phyloP scores from a whole-genome alignment of 2,113 vertebrate genomes.

The Dendropsophus ebraccatus region DNA sequence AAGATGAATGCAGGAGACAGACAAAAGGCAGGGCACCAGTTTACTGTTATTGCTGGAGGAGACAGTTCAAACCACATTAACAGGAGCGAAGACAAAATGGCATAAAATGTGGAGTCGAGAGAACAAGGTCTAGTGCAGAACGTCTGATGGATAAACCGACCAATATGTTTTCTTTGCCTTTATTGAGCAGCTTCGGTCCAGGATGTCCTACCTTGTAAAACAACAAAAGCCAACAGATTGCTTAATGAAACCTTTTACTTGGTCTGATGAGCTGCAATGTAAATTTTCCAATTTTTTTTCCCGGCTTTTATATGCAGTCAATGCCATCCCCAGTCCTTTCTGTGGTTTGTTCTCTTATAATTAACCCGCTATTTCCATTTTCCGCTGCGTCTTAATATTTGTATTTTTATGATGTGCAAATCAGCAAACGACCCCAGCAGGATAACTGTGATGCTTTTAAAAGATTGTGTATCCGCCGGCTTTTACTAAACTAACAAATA shows the following conservation, averaged over 20 bases:
- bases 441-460: constrained; percentile 4
- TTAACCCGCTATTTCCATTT: constrained; percentile 44
- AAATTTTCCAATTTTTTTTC: constrained; percentile 33
- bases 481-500: constrained; percentile 18
- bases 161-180: constrained; percentile 20
- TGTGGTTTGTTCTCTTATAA: constrained; percentile 39
- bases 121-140: background rate
- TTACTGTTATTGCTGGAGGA: constrained; percentile 59
- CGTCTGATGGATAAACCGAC: constrained; percentile 38
- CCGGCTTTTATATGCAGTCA: constrained; percentile 35
- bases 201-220: constrained; percentile 54
- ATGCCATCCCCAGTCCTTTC: constrained; percentile 16
- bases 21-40: constrained; percentile 59
- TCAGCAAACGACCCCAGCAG: constrained; percentile 29
- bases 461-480: constrained; percentile 17
- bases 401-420: constrained; percentile 43
- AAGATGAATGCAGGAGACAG: constrained; percentile 64
- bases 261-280: constrained; percentile 40
- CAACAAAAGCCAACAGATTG: constrained; percentile 42
- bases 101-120: constrained; percentile 54
- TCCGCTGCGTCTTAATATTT: constrained; percentile 42
- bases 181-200: constrained; percentile 44
- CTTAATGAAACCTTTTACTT: constrained; percentile 51
- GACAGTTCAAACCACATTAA: constrained; percentile 60
- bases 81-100: constrained; percentile 59